Base-by-base conservation (phyloP, 2,113 vertebrate genomes). In the Apteryx owenii region DNA sequence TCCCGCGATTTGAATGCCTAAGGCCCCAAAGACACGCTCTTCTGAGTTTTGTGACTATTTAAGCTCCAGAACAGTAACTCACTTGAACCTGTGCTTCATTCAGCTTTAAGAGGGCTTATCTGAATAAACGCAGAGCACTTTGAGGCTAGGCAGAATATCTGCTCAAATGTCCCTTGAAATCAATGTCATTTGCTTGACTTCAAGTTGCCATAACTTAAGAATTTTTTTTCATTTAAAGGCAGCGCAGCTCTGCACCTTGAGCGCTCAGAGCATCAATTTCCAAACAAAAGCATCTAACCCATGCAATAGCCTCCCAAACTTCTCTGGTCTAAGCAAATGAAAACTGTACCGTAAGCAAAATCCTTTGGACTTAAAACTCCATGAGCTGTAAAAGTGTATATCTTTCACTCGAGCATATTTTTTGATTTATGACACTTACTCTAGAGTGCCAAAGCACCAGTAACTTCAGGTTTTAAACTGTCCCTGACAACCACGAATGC, bases 131-230 rank as follows among this genome's bases (percentile, higher is more conserved):
- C 31, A 82, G 81, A 88, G 20, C 29, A 29, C 79, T 94, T 78
- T 65, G 79, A 80, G 33, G 78, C 36, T 21, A 83, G 82, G 80
- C 60, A 85, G 84, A 42, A n/a, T 28, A 20, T 19, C 58, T 69
- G 56, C 72, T 83, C 44, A 66, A 84, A 76, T 79, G 90, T 84
- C 89, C 46, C 77, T 78, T 90, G 83, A 93, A 92, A 92, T 88
- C 54, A 33, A 38, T 65, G 60, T 61, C 42, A 54, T 72, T 89
- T 90, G 40, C 71, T 93, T 72, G 62, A 76, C 48, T 72, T 75
- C 51, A 90, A 84, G 76, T 76, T 65, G 33, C 48, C 3, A 19
- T 84, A 65, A 31, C 69, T 89, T 61, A 62, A 38, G 17, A 29
- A 3, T 60, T 83, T 64, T 33, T 62, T 61, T 60, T 40, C 25